A percentile compares a stretch with the other conserved stretches of the same genome.
Conservation (phyloP, 2,797 vertebrate genomes). For the Microctenopoma steveboyesi region DNA sequence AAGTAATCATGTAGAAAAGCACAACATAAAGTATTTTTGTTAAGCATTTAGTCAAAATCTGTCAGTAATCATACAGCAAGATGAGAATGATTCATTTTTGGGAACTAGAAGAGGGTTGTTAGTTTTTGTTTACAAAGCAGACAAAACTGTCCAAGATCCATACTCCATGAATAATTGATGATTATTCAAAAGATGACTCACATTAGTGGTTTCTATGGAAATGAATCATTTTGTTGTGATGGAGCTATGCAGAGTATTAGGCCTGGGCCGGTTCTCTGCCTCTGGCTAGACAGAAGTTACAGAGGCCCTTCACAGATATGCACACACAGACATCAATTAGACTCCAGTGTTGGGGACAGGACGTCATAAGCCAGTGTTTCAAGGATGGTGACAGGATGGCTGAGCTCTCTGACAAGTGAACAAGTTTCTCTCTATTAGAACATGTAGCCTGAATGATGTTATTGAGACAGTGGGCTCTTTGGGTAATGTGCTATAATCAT, state of each 20-base stretch:
- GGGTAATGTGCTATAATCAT: slow-evolving; percentile 7
- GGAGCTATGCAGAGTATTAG: slow-evolving; percentile 64
- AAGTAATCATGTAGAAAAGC: slow-evolving; percentile 38
- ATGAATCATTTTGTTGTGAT: slow-evolving; percentile 67
- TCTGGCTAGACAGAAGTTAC: slow-evolving; percentile 47
- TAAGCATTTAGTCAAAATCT: slow-evolving; percentile 27
- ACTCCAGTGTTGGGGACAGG: slow-evolving; percentile 17
- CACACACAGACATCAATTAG: slow-evolving; percentile 33
- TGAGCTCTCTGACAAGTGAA: slow-evolving; percentile 26
- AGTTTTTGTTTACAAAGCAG: slow-evolving; percentile 74
- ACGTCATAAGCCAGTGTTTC: slow-evolving; percentile 9
- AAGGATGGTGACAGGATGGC: slow-evolving; percentile 29
- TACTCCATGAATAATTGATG: slow-evolving; percentile 75
- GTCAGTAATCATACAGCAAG: slow-evolving; percentile 61
- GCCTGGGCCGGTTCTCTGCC: slow-evolving; percentile 41
- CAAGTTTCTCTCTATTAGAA: slow-evolving; percentile 21
- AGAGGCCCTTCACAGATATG: slow-evolving; percentile 38
- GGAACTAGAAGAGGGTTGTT: slow-evolving; percentile 52
- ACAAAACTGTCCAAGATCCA: slow-evolving; percentile 74
- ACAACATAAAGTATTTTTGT: slow-evolving; percentile 24
- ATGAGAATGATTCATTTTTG: slow-evolving; percentile 68
- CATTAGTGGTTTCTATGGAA: slow-evolving; percentile 76
- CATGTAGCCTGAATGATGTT: slow-evolving; percentile 5
- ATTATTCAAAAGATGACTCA: slow-evolving; percentile 81
- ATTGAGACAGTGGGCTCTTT: not conserved